Evolutionary conservation across 2,113 vertebrate species (phyloP).

Genomic region (Seriola dumerili): DNA sequence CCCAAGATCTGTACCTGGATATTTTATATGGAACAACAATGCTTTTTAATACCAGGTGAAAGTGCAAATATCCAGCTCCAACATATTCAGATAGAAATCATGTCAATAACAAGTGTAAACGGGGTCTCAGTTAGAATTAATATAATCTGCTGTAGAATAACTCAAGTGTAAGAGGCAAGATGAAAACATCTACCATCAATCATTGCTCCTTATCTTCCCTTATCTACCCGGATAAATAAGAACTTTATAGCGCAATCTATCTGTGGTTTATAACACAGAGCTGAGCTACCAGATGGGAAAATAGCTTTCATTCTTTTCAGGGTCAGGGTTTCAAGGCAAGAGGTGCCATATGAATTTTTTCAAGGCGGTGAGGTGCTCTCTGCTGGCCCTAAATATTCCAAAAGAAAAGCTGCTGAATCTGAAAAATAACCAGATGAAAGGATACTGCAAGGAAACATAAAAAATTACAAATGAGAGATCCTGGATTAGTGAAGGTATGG

Average conservation of each 20-base stretch:
- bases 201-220: too few relatives aligned
- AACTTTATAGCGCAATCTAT: not conserved
- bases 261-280: not conserved
- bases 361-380: not conserved
- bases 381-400: not conserved
- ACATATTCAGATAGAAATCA: too few relatives aligned
- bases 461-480: constrained; percentile 9
- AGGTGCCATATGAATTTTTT: not conserved
- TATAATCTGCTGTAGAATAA: too few relatives aligned
- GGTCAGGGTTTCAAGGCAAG: constrained; percentile 20
- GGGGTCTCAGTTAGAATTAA: not conserved
- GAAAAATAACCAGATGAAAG: constrained; percentile 12
- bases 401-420: constrained; percentile 8
- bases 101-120: too few relatives aligned
- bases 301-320: not conserved
- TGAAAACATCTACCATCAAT: not conserved
- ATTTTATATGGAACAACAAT: too few relatives aligned
- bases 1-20: too few relatives aligned
- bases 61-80: too few relatives aligned
- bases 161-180: not conserved
- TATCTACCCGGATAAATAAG: not conserved
- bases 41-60: too few relatives aligned
- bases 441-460: not conserved
- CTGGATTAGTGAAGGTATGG: not conserved
- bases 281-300: constrained; percentile 6